Conservation (phyloP, 2,888 invertebrate species). For the Gymnocheta viridis region DNA sequence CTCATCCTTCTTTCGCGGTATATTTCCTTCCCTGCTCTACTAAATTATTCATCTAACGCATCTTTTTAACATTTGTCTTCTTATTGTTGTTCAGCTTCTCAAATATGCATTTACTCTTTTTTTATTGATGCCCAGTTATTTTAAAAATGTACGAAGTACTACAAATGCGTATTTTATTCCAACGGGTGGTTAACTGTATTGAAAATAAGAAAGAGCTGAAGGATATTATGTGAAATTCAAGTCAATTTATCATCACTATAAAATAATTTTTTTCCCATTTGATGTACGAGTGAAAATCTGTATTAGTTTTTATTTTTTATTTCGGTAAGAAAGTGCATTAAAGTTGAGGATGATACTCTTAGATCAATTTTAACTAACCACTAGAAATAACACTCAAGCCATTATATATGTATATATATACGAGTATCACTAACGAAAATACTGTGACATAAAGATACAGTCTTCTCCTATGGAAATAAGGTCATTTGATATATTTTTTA, state of each 20-base stretch:
- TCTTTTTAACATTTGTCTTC: neutral
- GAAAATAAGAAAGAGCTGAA: conserved; percentile 1
- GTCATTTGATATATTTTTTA: neutral
- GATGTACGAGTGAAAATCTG: neutral
- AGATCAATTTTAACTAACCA: conserved; percentile 57
- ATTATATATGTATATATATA: too few relatives aligned
- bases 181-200: conserved; percentile 33
- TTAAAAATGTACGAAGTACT: neutral
- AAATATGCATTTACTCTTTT: neutral
- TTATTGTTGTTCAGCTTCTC: neutral
- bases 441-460: neutral
- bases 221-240: conserved; percentile 61
- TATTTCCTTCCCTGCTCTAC: neutral
- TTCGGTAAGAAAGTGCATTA: conserved; percentile 46
- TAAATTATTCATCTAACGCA: neutral
- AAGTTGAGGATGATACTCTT: conserved; percentile 61
- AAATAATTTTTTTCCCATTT: conserved; percentile 7
- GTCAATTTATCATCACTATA: conserved; percentile 64
- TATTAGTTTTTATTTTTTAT: neutral
- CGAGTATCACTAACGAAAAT: neutral
- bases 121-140: neutral
- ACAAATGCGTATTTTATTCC: conserved; percentile 23
- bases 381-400: neutral
- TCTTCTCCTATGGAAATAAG: neutral
- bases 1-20: neutral